Conservation (phyloP, 1,140 invertebrate genomes). For the Drosophila ficusphila region DNA sequence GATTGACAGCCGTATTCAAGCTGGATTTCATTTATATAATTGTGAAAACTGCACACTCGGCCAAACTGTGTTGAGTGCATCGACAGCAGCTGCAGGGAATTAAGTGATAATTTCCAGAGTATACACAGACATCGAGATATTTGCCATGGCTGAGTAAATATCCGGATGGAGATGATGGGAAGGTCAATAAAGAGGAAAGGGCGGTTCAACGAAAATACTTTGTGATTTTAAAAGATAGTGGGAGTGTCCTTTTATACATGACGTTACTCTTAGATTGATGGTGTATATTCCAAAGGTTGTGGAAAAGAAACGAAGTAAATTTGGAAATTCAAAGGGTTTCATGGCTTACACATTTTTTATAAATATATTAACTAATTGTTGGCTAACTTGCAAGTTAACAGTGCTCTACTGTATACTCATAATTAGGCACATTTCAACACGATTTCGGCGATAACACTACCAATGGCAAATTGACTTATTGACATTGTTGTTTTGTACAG, state of each 20-base stretch:
- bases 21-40: slow-evolving; percentile 12
- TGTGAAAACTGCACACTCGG: slow-evolving; percentile 12
- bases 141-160: slow-evolving; percentile 24
- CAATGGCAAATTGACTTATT: slow-evolving; percentile 34
- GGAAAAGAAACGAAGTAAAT: too few relatives aligned
- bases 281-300: neutral
- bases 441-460: slow-evolving; percentile 10
- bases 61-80: slow-evolving; percentile 34
- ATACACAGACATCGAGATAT: slow-evolving; percentile 23
- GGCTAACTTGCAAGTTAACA: too few relatives aligned
- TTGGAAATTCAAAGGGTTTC: too few relatives aligned
- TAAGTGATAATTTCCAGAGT: slow-evolving; percentile 56
- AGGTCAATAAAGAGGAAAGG: neutral
- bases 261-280: slow-evolving; percentile 7
- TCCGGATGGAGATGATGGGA: slow-evolving; percentile 9
- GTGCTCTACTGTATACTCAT: neutral
- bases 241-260: neutral
- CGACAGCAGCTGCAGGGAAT: slow-evolving; percentile 39
- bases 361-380: too few relatives aligned
- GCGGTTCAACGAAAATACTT: neutral
- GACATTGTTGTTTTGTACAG: slow-evolving; percentile 22
- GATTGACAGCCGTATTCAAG: slow-evolving; percentile 20
- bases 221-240: neutral
- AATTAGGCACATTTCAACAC: slow-evolving; percentile 25
- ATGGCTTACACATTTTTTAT: too few relatives aligned